Conservation (phyloP, 2,888 invertebrate species). For the Taenaris catops region DNA sequence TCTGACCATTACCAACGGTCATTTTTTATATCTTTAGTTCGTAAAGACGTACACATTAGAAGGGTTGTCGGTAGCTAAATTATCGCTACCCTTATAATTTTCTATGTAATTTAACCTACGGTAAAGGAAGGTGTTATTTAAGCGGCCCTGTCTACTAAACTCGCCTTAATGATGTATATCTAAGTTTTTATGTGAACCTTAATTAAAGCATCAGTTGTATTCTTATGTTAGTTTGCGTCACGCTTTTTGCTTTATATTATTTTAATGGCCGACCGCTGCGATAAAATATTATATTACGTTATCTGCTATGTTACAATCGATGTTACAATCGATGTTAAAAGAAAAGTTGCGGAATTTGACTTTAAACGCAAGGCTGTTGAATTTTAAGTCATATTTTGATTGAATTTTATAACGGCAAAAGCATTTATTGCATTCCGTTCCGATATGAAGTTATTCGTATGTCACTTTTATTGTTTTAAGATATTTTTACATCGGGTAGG, state of each 20-base stretch:
- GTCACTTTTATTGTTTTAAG: too few relatives aligned
- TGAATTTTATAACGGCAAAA: too few relatives aligned
- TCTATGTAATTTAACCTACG: conserved; percentile 32
- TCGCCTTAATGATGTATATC: conserved; percentile 14
- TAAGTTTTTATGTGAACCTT: conserved; percentile 7
- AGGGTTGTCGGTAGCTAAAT: conserved; percentile 44
- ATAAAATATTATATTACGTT: too few relatives aligned
- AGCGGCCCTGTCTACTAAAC: conserved; percentile 12
- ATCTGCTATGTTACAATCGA: too few relatives aligned
- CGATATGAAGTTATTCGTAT: too few relatives aligned
- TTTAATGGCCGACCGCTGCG: too few relatives aligned
- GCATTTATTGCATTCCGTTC: too few relatives aligned
- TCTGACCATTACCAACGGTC: conserved; percentile 63
- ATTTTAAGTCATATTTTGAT: too few relatives aligned
- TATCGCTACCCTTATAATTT: conserved; percentile 39
- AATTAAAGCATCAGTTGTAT: conserved; percentile 12
- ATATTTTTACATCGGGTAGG: too few relatives aligned
- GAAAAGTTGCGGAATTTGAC: too few relatives aligned
- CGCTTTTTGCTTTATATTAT: background rate
- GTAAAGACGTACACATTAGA: conserved; percentile 38
- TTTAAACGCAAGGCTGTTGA: too few relatives aligned
- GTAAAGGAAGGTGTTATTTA: conserved; percentile 19
- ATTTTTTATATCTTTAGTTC: conserved; percentile 46
- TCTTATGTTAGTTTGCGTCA: background rate
- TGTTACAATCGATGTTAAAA: too few relatives aligned